Conservation (phyloP, 2,888 invertebrate genomes). For the Drosophila ezoana region DNA sequence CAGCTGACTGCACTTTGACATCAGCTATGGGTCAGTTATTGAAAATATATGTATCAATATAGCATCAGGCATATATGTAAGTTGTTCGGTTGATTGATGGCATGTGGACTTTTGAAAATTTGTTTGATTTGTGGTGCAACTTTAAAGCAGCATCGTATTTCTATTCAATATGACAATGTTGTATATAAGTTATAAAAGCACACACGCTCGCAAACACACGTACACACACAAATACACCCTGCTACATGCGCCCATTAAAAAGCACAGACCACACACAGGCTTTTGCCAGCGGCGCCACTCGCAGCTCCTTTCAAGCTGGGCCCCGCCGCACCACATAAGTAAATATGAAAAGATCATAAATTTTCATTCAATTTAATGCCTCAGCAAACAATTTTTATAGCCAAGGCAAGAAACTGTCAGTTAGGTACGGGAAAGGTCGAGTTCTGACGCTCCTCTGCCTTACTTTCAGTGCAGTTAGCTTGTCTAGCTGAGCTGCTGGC, state of each 20-base stretch:
- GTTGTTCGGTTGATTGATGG: slow-evolving; percentile 67
- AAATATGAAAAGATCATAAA: slow-evolving; percentile 84
- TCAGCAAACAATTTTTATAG: slow-evolving; percentile 84
- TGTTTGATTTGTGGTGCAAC: slow-evolving; percentile 61
- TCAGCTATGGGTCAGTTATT: slow-evolving; percentile 69
- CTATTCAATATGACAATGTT: slow-evolving; percentile 26
- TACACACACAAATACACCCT: no score
- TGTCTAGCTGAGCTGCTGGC: slow-evolving; percentile 32
- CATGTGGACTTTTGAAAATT: slow-evolving; percentile 56
- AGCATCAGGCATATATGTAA: slow-evolving; percentile 22
- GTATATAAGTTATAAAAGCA: not conserved
- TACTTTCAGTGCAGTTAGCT: slow-evolving; percentile 18
- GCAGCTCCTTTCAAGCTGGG: slow-evolving; percentile 57
- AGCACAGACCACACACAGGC: slow-evolving; percentile 16
- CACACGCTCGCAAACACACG: not conserved
- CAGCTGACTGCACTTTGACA: slow-evolving; percentile 34
- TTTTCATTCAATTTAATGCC: slow-evolving; percentile 85
- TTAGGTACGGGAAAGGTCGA: slow-evolving; percentile 9
- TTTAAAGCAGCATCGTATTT: slow-evolving; percentile 58
- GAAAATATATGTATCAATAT: slow-evolving; percentile 42
- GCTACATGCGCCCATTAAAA: slow-evolving; percentile 10
- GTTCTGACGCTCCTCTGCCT: slow-evolving; percentile 2
- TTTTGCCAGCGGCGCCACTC: slow-evolving; percentile 44
- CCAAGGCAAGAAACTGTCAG: slow-evolving; percentile 64
- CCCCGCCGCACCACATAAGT: slow-evolving; percentile 59